These are phyloP conservation scores for Tuberolachnus salignus DNA, from an alignment of 2,888 invertebrate species.

Conservation along the genomic window DNA sequence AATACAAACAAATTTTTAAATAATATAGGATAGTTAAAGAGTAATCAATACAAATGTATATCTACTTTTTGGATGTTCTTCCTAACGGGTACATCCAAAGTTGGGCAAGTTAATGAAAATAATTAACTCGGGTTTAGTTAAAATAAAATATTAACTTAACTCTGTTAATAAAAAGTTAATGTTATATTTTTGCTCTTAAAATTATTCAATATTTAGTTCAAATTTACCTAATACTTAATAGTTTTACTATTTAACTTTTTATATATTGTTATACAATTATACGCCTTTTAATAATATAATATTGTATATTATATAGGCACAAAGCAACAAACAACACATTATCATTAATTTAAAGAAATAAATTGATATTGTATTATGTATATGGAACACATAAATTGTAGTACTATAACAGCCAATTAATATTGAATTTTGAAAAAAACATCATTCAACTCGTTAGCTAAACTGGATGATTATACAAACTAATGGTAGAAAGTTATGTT, in stretches of 20 bases:
- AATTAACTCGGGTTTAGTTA: background rate
- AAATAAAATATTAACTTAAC: background rate
- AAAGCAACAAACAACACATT: no score
- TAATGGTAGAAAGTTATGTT: no score
- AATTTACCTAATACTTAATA: background rate
- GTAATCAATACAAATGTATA: background rate
- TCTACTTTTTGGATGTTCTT: background rate
- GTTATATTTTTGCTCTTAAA: background rate
- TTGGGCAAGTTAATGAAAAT: no score
- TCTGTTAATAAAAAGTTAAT: background rate
- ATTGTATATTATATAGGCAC: no score
- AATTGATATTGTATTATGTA: no score
- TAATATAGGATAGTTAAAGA: background rate
- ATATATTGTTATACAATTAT: background rate
- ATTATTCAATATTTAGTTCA: background rate
- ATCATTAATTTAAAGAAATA: no score
- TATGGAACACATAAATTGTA: no score
- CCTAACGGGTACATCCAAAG: background rate
- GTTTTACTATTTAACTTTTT: background rate
- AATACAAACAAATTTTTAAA: constrained; percentile 13
- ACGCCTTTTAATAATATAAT: no score
- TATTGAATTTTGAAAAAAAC: no score
- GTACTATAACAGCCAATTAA: no score
- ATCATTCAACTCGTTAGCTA: no score
- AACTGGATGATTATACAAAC: no score